Evolutionary conservation across 2,113 vertebrate species (phyloP).

Genomic region (Zingel zingel): DNA sequence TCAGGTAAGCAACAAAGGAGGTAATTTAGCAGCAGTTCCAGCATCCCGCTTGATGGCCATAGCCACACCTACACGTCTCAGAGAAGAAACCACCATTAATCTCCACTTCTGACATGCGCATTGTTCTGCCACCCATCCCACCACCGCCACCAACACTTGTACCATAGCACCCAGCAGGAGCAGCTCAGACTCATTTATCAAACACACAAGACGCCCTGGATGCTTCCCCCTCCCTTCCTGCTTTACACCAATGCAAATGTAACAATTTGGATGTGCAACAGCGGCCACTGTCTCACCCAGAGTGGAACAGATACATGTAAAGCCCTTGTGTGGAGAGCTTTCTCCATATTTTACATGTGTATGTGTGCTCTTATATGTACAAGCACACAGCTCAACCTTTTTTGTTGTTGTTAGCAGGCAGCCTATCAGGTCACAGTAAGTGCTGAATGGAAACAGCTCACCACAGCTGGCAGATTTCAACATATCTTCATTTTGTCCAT

Average conservation of each 20-base stretch:
- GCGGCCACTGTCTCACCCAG: slow-evolving; percentile 18
- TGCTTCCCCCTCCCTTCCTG: neutral
- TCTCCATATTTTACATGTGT: slow-evolving; percentile 22
- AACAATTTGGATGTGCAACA: slow-evolving; percentile 40
- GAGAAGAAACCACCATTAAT: slow-evolving; percentile 64
- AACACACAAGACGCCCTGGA: slow-evolving; percentile 59
- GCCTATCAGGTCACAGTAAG: slow-evolving; percentile 28
- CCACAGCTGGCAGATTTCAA: slow-evolving; percentile 34
- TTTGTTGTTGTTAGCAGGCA: slow-evolving; percentile 27
- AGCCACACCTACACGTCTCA: slow-evolving; percentile 15
- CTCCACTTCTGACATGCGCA: slow-evolving; percentile 59
- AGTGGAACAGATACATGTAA: slow-evolving; percentile 60
- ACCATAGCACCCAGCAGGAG: slow-evolving; percentile 59
- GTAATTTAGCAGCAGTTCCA: slow-evolving; percentile 45
- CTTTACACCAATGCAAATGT: slow-evolving; percentile 60
- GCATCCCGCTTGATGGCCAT: slow-evolving; percentile 9
- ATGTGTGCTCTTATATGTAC: neutral
- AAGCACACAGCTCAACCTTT: slow-evolving; percentile 1
- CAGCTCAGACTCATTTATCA: slow-evolving; percentile 76
- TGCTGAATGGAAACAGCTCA: slow-evolving; percentile 43
- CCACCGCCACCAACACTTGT: slow-evolving; percentile 25
- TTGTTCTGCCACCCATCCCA: slow-evolving; percentile 49
- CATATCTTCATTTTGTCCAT: slow-evolving; percentile 33
- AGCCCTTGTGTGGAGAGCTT: slow-evolving; percentile 36
- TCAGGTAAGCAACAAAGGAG: slow-evolving; percentile 51